A percentile compares a stretch with the other conserved stretches of the same genome.
Evolutionary conservation across 2,113 vertebrate species (phyloP).

Genomic region (Neotoma lepida): DNA sequence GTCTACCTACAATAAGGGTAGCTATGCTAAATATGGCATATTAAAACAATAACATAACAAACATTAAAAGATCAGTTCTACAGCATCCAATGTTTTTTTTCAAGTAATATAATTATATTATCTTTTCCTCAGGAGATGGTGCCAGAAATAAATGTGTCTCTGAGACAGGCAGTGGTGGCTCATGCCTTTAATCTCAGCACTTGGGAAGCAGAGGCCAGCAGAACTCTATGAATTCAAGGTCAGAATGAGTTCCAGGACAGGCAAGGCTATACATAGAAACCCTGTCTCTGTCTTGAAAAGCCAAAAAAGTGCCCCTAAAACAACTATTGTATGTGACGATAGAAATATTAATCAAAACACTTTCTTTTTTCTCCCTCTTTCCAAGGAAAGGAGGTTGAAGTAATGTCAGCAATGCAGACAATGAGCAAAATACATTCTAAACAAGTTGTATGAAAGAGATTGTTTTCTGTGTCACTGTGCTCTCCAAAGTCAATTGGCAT

Average conservation of each 20-base stretch:
- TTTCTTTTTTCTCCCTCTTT: background rate
- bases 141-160: slow-evolving; percentile 37
- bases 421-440: slow-evolving; percentile 26
- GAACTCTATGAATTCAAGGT: background rate
- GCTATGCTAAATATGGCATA: background rate
- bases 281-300: background rate
- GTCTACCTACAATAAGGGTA: background rate
- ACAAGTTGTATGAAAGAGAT: slow-evolving; percentile 43
- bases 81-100: background rate
- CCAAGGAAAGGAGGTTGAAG: background rate
- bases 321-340: background rate
- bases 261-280: background rate
- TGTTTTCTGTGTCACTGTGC: slow-evolving; percentile 28
- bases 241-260: background rate
- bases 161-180: background rate
- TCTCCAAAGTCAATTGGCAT: slow-evolving; percentile 36
- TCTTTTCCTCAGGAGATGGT: slow-evolving; percentile 26
- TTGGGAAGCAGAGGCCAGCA: background rate
- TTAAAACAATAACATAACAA: background rate
- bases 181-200: background rate
- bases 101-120: background rate
- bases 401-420: background rate
- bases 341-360: slow-evolving; percentile 21
- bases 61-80: background rate
- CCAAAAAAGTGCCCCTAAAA: background rate